Evolutionary conservation across 2,797 vertebrate species (phyloP), one percentile per base, ranked within the genome.

Genomic region (Manis crassicaudata): DNA sequence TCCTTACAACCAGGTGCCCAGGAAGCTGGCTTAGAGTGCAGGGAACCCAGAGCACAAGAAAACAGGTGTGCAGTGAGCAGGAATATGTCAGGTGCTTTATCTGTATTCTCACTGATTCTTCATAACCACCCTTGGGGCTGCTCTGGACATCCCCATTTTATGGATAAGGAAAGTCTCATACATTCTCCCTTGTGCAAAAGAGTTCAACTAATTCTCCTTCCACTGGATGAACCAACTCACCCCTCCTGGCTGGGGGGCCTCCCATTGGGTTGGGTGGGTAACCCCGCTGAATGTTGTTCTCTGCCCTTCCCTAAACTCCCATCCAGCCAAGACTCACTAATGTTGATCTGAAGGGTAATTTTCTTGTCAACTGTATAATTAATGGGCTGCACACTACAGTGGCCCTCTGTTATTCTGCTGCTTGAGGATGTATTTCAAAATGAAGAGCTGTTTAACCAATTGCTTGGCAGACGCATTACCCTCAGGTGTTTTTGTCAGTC

Each of bases 321-420:
- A 88, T 63, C 13, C 91, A 40, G 88, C 88, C 63, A 96, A 96
- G 81, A 95, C 97, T 98, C 88, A 94, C 97, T 97, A 97, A 97
- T 98, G 95, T 97, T 98, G 97, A 97, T 98, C 98, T 97, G 98
- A 98, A 98, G 97, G 97, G 98, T 98, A 98, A 98, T 98, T 98
- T 98, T 98, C 98, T 98, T 98, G 98, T 99, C 98, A 99, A 95
- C 97, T 98, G 76, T 96, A n/a, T 98, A 98, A 98, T 98, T 98
- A 98, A 99, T 98, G 97, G 97, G 92, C 92, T 37, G 56, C 97
- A 95, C 94, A 86, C 98, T 98, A 96, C 96, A 96, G 97, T 97
- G 96, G 97, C 86, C 98, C 95, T 98, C 98, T 98, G 97, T 98
- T 98, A 98, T 98, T 98, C 96, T 97, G 97, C 97, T 97, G 97